These are phyloP conservation scores for Bufotes viridis DNA, from an alignment of 2,797 vertebrate genomes.

Conservation along the genomic window DNA sequence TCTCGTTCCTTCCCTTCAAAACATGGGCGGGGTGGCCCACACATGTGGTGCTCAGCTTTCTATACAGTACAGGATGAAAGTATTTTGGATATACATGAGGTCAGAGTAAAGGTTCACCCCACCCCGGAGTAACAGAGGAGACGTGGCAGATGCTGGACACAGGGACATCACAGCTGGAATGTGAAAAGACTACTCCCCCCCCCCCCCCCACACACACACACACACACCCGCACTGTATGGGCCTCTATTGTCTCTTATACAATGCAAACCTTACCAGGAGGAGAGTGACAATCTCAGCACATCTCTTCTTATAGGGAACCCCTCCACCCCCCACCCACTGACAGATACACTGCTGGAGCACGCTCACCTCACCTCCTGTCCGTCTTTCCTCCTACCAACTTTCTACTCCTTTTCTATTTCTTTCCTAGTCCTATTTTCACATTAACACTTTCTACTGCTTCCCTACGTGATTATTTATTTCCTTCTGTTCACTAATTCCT, in stretches of 20 bases:
- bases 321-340: no score
- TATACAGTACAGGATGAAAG: not conserved
- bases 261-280: not conserved
- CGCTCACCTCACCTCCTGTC: no score
- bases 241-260: conserved; percentile 2
- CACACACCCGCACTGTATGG: not conserved
- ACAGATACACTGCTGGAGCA: not conserved
- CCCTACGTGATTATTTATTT: no score
- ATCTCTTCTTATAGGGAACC: not conserved
- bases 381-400: not conserved
- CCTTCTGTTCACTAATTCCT: no score
- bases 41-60: not conserved
- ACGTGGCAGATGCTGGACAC: conserved; percentile 3
- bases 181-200: not conserved
- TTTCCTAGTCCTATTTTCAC: not conserved
- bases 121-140: not conserved
- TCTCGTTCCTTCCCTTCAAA: not conserved
- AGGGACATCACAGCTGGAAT: conserved; percentile 6
- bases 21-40: not conserved
- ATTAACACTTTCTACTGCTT: not conserved
- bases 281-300: not conserved
- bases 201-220: no score
- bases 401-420: not conserved
- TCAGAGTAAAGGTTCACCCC: not conserved
- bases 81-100: not conserved